phyloP scores from a whole-genome alignment of 2,888 invertebrate species.

The Andricus quercusramuli region DNA sequence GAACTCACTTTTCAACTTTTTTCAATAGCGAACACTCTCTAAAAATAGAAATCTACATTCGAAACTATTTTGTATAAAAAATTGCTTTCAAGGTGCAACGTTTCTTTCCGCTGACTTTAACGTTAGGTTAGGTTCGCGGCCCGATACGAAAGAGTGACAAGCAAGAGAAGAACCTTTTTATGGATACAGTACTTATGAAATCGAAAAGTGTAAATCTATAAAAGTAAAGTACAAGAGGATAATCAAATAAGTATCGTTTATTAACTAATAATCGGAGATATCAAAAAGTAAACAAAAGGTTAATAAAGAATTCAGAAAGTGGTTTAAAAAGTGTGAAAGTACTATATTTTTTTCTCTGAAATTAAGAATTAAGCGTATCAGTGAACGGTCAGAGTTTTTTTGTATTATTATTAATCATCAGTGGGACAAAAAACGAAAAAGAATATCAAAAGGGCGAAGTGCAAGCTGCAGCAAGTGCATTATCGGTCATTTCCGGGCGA shows the following conservation, averaged over 20 bases:
- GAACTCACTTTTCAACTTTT: neutral
- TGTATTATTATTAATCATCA: neutral
- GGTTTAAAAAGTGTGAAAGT: constrained; percentile 40
- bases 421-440: neutral
- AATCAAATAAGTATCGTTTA: neutral
- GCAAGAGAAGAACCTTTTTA: neutral
- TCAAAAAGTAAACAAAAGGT: neutral
- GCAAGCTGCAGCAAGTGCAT: constrained; percentile 48
- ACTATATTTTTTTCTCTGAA: constrained; percentile 24
- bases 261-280: neutral
- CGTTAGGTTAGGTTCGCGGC: constrained; percentile 38
- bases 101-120: constrained; percentile 15
- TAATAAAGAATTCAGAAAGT: neutral
- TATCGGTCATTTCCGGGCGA: constrained; percentile 65
- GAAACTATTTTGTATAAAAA: constrained; percentile 9
- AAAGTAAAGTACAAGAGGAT: neutral
- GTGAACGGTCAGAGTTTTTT: constrained; percentile 40
- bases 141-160: constrained; percentile 24
- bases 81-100: constrained; percentile 1
- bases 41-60: neutral
- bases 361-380: constrained; percentile 4
- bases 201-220: neutral
- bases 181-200: neutral
- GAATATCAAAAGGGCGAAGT: constrained; percentile 53
- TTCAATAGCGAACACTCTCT: constrained; percentile 1